Conservation (phyloP, 2,888 invertebrate genomes). For the Protonemura montana region DNA sequence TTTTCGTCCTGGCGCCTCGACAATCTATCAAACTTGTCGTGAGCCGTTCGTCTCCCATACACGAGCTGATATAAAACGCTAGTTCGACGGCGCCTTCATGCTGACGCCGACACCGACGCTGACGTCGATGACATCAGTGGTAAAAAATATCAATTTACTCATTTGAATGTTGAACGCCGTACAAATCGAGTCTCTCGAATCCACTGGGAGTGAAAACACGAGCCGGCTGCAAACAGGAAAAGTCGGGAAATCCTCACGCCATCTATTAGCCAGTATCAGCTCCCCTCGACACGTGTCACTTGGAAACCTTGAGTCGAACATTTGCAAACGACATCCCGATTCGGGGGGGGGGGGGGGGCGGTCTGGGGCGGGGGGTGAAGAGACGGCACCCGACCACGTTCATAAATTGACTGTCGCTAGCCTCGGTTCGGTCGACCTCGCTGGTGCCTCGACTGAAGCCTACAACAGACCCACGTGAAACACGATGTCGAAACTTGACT, state of each 20-base stretch:
- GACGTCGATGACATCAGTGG: background rate
- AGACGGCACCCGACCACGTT: conserved; percentile 23
- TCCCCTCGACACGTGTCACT: conserved; percentile 24
- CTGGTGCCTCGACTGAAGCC: background rate
- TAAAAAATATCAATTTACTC: background rate
- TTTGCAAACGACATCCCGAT: conserved; percentile 37
- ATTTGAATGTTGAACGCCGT: background rate
- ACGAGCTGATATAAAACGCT: background rate
- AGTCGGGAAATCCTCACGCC: conserved; percentile 16
- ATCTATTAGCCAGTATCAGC: conserved; percentile 21
- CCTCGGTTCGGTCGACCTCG: background rate
- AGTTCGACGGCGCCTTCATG: background rate
- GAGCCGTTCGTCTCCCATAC: background rate
- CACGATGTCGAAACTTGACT: conserved; percentile 19
- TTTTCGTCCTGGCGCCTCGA: background rate
- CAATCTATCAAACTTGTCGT: background rate
- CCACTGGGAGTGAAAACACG: background rate
- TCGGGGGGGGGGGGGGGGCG: background rate
- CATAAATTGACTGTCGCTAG: background rate
- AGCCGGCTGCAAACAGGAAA: background rate
- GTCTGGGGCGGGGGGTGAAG: background rate
- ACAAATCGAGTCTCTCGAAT: background rate
- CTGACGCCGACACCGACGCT: too few relatives aligned
- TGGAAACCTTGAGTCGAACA: conserved; percentile 26
- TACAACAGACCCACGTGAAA: background rate